Conservation (phyloP, 2,888 invertebrate genomes). For the Cephus pygmeus region DNA sequence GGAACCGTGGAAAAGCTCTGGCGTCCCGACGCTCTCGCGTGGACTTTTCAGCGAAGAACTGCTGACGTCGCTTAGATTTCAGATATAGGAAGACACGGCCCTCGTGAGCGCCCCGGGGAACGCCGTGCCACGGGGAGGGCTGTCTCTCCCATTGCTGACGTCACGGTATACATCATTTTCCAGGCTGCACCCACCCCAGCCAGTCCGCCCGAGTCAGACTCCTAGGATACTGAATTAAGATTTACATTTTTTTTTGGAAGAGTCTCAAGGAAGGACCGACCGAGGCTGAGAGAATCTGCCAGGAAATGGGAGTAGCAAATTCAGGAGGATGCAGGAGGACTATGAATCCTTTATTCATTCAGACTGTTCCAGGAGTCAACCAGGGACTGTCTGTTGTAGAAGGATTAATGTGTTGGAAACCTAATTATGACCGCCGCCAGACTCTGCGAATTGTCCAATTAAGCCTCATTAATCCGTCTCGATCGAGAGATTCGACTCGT, state of each 20-base stretch:
- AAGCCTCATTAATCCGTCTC: not conserved
- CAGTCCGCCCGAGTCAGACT: not conserved
- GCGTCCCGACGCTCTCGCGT: not conserved
- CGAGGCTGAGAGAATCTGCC: not conserved
- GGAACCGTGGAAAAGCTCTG: not conserved
- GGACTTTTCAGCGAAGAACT: conserved; percentile 3
- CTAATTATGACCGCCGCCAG: conserved; percentile 1
- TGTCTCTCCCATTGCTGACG: conserved; percentile 19
- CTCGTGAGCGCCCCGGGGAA: conserved; percentile 6
- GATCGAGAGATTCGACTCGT: not conserved
- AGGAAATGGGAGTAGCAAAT: not conserved
- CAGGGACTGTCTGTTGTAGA: not conserved
- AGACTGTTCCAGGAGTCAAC: not conserved
- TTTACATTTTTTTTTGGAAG: not conserved
- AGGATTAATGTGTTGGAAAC: conserved; percentile 3
- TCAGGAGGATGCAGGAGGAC: not conserved
- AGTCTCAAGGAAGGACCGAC: not conserved
- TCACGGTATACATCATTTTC: conserved; percentile 11
- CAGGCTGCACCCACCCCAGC: not conserved
- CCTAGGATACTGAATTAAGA: conserved; percentile 1
- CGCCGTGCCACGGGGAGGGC: not conserved
- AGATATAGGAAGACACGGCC: conserved; percentile 9
- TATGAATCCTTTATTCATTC: not conserved
- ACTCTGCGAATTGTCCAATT: not conserved
- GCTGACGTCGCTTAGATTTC: conserved; percentile 18